phyloP scores from a whole-genome alignment of 1,140 invertebrate species.

The Zaprionus tsacasi region DNA sequence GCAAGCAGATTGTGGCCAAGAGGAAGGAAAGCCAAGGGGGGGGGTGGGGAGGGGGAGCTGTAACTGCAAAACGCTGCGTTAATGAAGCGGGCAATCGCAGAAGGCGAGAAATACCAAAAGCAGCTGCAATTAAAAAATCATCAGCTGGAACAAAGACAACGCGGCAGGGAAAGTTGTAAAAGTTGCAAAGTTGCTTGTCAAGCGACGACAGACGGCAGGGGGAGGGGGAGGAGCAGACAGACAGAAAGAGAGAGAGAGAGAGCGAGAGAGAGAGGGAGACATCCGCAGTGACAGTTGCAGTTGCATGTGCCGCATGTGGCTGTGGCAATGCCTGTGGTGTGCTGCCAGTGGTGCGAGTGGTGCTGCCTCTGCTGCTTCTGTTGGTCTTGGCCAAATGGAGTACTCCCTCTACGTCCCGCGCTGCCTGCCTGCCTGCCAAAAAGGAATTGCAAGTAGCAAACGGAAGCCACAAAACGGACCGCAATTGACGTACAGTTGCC shows the following conservation, averaged over 20 bases:
- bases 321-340: slow-evolving; percentile 12
- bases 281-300: slow-evolving; percentile 3
- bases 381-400: slow-evolving; percentile 48
- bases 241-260: slow-evolving; percentile 36
- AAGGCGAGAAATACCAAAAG: slow-evolving; percentile 42
- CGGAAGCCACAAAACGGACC: slow-evolving; percentile 78
- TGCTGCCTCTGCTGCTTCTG: slow-evolving; percentile 9
- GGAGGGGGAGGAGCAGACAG: slow-evolving; percentile 17
- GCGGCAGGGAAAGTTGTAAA: slow-evolving; percentile 49
- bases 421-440: slow-evolving; percentile 36
- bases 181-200: slow-evolving; percentile 49
- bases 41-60: slow-evolving; percentile 22
- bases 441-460: slow-evolving; percentile 78
- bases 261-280: neutral
- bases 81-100: slow-evolving; percentile 60
- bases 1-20: slow-evolving; percentile 48
- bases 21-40: neutral
- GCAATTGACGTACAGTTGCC: slow-evolving; percentile 74
- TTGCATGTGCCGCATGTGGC: neutral
- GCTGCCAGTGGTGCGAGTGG: slow-evolving; percentile 3
- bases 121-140: slow-evolving; percentile 77
- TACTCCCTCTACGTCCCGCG: neutral
- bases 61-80: slow-evolving; percentile 35
- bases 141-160: slow-evolving; percentile 59
- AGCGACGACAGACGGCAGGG: slow-evolving; percentile 27